Base-by-base conservation (phyloP, 2,797 vertebrate species). In the Perodicticus potto region DNA sequence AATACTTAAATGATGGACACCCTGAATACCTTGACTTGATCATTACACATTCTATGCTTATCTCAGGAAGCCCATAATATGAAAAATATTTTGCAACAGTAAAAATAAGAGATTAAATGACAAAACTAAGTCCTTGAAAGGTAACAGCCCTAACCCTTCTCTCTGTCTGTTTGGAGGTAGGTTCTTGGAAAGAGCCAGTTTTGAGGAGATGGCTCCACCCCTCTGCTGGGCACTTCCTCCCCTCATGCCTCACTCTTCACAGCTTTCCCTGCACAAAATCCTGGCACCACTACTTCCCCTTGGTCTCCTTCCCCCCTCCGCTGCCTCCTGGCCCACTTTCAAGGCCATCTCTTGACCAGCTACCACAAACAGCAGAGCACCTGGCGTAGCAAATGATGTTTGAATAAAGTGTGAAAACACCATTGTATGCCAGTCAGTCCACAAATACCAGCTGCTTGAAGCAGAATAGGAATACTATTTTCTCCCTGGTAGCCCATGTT, bases 401-500 rank as follows among this genome's bases (percentile, higher is more conserved):
- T 19, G 25, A 76, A 86, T 74, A 72, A 87, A 92, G 86, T 78
- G 8, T 81, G 93, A 95, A 95, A 76, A 29, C 27, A n/a, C 43
- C 29, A 2, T 57, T 11, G 11, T 73, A 11, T 16, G 6, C n/a
- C 27, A 45, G 80, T 77, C 45, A 32, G 67, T 81, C 34, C 80
- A 57, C 45, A 77, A 53, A 89, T 25, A 63, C 4, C 89, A 77
- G 91, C 63, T 94, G 40, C 72, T 90, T 70, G 29, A 63, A 92
- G 40, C n/a, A 53, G 55, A 93, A 72, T 34, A 61, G 81, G 37
- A 95, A 96, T 93, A 86, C 89, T 81, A 89, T 92, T 92, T 90
- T 83, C 94, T 96, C 89, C 84, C 74, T 1, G 3, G 82, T 27
- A 82, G 37, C 55, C 92, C 93, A 78, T 80, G 88, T 91, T 76